Evolutionary conservation across 2,797 vertebrate species (phyloP).

Genomic region (Vespertilio murinus): DNA sequence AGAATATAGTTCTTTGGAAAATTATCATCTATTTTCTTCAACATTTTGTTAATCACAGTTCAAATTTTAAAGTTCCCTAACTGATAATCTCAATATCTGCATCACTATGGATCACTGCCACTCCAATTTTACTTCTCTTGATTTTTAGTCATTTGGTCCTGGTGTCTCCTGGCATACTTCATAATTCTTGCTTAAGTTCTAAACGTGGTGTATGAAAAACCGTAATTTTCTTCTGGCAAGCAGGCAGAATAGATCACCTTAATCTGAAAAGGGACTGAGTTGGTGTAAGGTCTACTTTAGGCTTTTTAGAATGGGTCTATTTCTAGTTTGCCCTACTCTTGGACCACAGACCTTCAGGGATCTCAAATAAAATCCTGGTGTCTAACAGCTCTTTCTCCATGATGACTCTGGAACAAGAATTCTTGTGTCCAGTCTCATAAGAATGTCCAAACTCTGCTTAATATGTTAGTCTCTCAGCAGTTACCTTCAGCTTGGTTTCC

Average conservation of each 20-base stretch:
- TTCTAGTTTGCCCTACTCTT: neutral
- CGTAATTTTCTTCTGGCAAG: neutral
- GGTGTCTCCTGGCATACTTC: neutral
- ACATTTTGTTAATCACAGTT: neutral
- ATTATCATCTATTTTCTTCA: neutral
- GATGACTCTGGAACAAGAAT: neutral
- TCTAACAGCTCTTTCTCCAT: neutral
- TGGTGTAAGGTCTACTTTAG: conserved; percentile 1
- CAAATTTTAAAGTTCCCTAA: neutral
- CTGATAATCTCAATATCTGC: neutral
- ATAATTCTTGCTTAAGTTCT: neutral
- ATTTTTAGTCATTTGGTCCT: neutral
- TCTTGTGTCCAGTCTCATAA: neutral
- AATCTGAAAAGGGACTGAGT: neutral
- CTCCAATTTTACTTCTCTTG: neutral
- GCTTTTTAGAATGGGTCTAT: neutral
- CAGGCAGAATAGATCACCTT: neutral
- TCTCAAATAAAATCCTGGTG: neutral
- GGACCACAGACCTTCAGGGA: neutral
- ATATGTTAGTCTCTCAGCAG: neutral
- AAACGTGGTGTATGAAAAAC: neutral
- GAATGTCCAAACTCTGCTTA: neutral
- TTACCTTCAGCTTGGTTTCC: conserved; percentile 20
- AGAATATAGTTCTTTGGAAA: neutral
- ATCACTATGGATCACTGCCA: neutral